Evolutionary conservation across 2,797 vertebrate species (phyloP).

Genomic region (Centropyge bicolor): DNA sequence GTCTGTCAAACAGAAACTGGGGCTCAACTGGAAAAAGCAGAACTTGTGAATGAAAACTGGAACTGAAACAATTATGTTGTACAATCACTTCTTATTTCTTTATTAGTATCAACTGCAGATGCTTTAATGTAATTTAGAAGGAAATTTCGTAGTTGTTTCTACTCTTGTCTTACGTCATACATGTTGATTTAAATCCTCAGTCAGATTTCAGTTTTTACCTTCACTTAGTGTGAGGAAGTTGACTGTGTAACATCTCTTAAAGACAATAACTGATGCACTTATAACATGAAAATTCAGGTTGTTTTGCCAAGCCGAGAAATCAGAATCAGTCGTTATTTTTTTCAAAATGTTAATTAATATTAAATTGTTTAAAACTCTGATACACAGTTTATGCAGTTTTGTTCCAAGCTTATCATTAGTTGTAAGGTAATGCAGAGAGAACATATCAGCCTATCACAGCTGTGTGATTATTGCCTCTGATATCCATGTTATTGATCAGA

Average conservation of each 20-base stretch:
- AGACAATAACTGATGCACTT: not conserved
- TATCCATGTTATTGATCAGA: constrained; percentile 47
- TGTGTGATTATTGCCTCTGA: constrained; percentile 14
- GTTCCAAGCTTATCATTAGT: not conserved
- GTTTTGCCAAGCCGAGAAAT: not conserved
- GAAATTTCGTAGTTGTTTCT: not conserved
- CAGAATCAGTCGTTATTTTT: not conserved
- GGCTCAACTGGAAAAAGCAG: not conserved
- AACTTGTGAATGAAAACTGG: not conserved
- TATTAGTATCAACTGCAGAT: not conserved
- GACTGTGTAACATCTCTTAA: too few relatives aligned
- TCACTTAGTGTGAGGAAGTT: not conserved
- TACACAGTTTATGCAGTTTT: too few relatives aligned
- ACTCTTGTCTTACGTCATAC: too few relatives aligned
- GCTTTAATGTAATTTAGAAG: not conserved
- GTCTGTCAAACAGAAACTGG: not conserved
- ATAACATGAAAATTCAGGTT: not conserved
- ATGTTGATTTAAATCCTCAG: not conserved
- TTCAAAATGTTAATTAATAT: not conserved
- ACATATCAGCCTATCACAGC: not conserved
- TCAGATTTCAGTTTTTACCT: not conserved
- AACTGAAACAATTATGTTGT: not conserved
- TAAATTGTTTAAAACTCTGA: not conserved
- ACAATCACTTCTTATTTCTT: not conserved
- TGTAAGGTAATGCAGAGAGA: not conserved